Conservation (phyloP, 2,797 vertebrate genomes). For the Catharus ustulatus region DNA sequence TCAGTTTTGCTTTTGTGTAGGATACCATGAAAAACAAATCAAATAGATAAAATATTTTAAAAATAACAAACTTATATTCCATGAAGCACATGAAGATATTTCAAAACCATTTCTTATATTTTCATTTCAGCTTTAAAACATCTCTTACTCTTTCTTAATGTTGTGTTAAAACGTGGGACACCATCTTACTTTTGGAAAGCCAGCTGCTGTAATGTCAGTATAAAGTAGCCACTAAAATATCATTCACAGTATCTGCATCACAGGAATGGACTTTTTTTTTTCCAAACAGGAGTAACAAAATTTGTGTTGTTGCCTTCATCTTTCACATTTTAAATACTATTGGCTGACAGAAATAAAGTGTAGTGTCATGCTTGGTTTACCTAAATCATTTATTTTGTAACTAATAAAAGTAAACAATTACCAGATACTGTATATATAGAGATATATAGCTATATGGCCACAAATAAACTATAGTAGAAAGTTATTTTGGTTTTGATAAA, state of each 20-base stretch:
- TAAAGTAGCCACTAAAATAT: conserved; percentile 41
- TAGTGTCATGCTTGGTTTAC: conserved; percentile 62
- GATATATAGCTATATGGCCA: conserved; percentile 53
- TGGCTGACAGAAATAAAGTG: conserved; percentile 60
- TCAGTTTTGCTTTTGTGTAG: conserved; percentile 11
- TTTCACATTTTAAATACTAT: conserved; percentile 27
- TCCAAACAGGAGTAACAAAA: conserved; percentile 3
- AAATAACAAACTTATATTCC: conserved; percentile 48
- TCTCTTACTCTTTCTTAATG: background rate
- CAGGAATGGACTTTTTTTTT: background rate
- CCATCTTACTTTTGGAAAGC: conserved; percentile 46
- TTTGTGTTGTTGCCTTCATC: background rate
- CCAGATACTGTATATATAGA: conserved; percentile 53
- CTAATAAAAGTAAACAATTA: conserved; percentile 70
- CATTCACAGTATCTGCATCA: conserved; percentile 40
- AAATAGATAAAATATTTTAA: background rate
- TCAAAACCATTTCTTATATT: conserved; percentile 28
- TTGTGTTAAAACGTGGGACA: conserved; percentile 12
- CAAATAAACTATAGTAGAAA: conserved; percentile 58
- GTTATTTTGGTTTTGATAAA: conserved; percentile 66
- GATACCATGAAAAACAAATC: background rate
- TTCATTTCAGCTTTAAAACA: conserved; percentile 52
- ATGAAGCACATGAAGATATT: conserved; percentile 46
- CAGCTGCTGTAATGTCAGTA: conserved; percentile 20
- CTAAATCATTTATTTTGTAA: conserved; percentile 69